phyloP scores from a whole-genome alignment of 2,888 invertebrate genomes.

The Julus scandinavius region DNA sequence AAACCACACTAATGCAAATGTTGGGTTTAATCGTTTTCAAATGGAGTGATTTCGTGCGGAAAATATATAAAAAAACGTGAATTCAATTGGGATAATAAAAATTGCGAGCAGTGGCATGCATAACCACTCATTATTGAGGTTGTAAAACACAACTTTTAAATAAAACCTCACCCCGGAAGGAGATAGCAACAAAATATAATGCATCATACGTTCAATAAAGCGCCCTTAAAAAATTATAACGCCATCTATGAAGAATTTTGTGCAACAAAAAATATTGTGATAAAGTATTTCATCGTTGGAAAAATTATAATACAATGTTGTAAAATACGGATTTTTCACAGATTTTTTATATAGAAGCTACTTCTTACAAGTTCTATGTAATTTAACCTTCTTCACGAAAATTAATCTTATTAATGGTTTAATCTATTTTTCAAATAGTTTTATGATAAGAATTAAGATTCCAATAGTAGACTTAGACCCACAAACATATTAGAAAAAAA shows the following conservation, averaged over 20 bases:
- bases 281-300: too few relatives aligned
- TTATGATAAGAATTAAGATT: too few relatives aligned
- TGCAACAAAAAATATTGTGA: background rate
- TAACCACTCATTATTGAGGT: background rate
- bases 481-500: too few relatives aligned
- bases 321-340: too few relatives aligned
- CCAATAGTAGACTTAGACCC: too few relatives aligned
- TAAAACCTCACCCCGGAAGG: background rate
- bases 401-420: too few relatives aligned
- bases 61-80: background rate
- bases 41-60: background rate
- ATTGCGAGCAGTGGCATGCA: background rate
- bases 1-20: background rate
- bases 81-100: conserved; percentile 10
- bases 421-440: too few relatives aligned
- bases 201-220: background rate
- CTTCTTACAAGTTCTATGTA: too few relatives aligned
- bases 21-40: background rate
- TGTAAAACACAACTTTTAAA: background rate
- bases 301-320: too few relatives aligned
- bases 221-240: background rate
- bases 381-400: too few relatives aligned
- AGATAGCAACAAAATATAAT: background rate
- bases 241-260: background rate
- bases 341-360: too few relatives aligned